Base-by-base conservation (phyloP, 2,888 invertebrate species). In the Aethes cnicana region DNA sequence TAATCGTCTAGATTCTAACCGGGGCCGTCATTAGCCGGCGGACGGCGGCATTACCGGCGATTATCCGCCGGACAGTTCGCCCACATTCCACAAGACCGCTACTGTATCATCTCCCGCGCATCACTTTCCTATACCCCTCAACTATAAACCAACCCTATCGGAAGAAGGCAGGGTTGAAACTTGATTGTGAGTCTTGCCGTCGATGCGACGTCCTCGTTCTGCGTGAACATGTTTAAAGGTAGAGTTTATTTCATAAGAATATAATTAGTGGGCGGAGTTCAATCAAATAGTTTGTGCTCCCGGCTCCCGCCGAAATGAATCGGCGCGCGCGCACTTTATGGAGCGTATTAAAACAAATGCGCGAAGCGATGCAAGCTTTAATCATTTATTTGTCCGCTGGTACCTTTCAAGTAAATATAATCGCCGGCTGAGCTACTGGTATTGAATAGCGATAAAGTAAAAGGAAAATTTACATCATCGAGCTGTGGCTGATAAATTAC, bases 261-360 rank as follows among this genome's bases (percentile, higher is more conserved):
- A 84, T 90, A 89, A 90, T 90, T 84, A 88, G 89, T 89, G 88
- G 89, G 90, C 73, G 89, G 85, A 77, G 86, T 84, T 73, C 84
- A 78, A 84, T 84, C 83, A 82, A 81, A 79, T 71, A 77, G 83
- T 77, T 66, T 72, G 61, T 73, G 75, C 74, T 49, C 46, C 53
- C 49, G 70, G 68, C 71, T 66, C 57, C 60, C 59, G 44, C 53
- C 41, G 41, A 53, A 47, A 53, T 53, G 42, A 53, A 53, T 53
- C 41, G 41, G 25, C 53, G 53, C 55, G 43, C 18, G 35, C 32
- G 52, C 46, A 46, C 33, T 52, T 52, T 52, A 52, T 39, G 39
- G 46, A 21, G 37, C 25, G 33, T 52, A 52, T 52, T 52, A 52
- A 52, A 52, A 52, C 52, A 52, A 52, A 52, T 52, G 52, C 46